These are phyloP conservation scores for Megaceryle torquata DNA, from an alignment of 2,113 vertebrate species.

Conservation along the genomic window DNA sequence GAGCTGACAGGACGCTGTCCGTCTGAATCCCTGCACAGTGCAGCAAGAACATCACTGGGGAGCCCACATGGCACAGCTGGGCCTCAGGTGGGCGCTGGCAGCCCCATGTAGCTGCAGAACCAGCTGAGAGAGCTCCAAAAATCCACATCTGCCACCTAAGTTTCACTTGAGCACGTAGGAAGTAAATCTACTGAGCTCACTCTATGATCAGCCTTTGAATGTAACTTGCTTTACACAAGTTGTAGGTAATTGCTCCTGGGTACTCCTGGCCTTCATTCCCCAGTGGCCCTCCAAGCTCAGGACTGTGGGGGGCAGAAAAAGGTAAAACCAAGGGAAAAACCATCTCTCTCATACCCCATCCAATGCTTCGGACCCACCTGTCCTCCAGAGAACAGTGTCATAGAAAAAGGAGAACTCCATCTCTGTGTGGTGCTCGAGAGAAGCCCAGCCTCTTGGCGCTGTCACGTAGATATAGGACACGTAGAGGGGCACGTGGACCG, in stretches of 20 bases:
- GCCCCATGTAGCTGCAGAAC: neutral
- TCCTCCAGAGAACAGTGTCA: conserved; percentile 97
- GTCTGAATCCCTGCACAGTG: conserved; percentile 90
- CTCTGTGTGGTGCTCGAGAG: conserved; percentile 96
- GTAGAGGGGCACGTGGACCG: conserved; percentile 92
- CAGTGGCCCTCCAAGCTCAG: neutral
- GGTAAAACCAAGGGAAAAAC: neutral
- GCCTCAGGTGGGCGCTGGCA: neutral
- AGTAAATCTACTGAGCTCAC: accelerated
- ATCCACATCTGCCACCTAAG: neutral
- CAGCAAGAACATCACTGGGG: neutral
- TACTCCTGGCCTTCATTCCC: neutral
- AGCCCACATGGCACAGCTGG: accelerated
- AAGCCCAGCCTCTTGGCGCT: conserved; percentile 94
- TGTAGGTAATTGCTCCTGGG: neutral
- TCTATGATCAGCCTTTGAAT: neutral
- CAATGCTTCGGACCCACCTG: conserved; percentile 71
- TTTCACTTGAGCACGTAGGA: neutral
- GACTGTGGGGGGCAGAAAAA: neutral
- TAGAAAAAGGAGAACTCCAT: conserved; percentile 99
- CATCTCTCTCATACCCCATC: accelerated
- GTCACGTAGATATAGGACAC: conserved; percentile 98
- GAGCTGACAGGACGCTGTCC: conserved; percentile 93
- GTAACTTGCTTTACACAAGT: neutral
- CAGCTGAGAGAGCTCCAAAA: neutral